These are phyloP conservation scores for Polia nebulosa DNA, from an alignment of 2,888 invertebrate species.

Conservation along the genomic window DNA sequence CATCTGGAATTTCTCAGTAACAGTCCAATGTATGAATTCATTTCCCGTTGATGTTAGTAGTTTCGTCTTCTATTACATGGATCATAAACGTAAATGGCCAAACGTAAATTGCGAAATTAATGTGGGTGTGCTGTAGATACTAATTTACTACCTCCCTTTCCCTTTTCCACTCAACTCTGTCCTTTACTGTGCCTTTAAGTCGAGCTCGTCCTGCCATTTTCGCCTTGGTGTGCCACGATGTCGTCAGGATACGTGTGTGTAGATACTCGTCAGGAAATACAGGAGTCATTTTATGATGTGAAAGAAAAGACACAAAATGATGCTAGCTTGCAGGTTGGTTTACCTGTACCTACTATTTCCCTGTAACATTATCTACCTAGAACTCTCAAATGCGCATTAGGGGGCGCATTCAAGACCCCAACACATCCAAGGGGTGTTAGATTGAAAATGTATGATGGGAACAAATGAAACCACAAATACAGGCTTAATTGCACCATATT, in stretches of 20 bases:
- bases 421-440: conserved; percentile 39
- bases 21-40: background rate
- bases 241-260: no score
- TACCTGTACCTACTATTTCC: background rate
- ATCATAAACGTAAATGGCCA: no score
- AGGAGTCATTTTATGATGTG: background rate
- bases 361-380: conserved; percentile 6
- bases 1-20: background rate
- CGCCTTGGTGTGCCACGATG: no score
- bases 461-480: conserved; percentile 67
- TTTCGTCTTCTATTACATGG: background rate
- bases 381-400: conserved; percentile 48
- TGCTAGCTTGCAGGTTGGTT: background rate
- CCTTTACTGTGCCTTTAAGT: no score
- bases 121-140: no score
- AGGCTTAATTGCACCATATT: conserved; percentile 51
- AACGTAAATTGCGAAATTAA: no score
- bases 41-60: background rate
- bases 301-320: background rate
- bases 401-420: conserved; percentile 25
- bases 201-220: no score
- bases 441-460: no score
- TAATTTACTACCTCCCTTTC: no score
- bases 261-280: no score
- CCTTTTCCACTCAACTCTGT: no score